These are phyloP conservation scores for Odocoileus virginianus DNA, from an alignment of 2,113 vertebrate genomes.

Conservation along the genomic window DNA sequence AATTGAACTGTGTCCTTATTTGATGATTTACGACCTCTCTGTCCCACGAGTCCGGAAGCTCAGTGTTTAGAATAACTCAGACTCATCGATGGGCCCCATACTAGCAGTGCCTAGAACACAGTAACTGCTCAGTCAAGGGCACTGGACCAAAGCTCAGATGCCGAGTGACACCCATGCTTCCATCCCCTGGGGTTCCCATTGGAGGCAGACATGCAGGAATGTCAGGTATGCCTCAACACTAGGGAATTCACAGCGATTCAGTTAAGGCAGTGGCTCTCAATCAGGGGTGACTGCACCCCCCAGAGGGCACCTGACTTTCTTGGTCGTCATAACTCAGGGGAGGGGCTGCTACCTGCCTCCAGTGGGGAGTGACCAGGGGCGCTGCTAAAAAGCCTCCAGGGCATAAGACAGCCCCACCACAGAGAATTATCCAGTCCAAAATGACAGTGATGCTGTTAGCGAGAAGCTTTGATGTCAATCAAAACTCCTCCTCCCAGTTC, in stretches of 20 bases:
- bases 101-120: neutral
- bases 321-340: neutral
- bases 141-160: too few relatives aligned
- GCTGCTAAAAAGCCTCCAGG: neutral
- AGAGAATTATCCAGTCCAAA: neutral
- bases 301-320: neutral
- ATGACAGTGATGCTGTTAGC: accelerated
- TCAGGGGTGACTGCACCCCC: accelerated
- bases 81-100: accelerated
- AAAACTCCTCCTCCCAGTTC: neutral
- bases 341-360: neutral
- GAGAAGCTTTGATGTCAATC: neutral
- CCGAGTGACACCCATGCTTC: neutral
- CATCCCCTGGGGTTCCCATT: neutral
- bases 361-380: neutral
- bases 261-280: neutral
- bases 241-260: neutral
- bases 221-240: neutral
- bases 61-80: too few relatives aligned
- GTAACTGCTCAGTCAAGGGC: neutral
- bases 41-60: neutral
- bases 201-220: accelerated
- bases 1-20: too few relatives aligned
- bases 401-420: too few relatives aligned
- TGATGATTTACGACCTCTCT: accelerated